phyloP scores from a whole-genome alignment of 2,888 invertebrate genomes.

The Plagodis pulveraria region DNA sequence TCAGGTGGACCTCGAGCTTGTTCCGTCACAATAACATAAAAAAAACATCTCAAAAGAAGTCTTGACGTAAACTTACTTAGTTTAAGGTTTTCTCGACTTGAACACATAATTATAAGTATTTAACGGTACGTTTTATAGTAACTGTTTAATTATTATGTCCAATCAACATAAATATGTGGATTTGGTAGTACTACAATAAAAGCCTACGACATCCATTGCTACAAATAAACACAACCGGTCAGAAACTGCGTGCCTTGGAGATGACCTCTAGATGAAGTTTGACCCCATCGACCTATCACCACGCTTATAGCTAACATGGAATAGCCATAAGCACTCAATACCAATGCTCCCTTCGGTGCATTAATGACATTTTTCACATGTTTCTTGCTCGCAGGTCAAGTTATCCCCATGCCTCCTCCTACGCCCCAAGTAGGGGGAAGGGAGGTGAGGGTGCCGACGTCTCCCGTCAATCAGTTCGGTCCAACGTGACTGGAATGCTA shows the following conservation, averaged over 20 bases:
- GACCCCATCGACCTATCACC: slow-evolving; percentile 32
- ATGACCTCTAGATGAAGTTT: slow-evolving; percentile 10
- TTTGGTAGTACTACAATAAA: too few relatives aligned
- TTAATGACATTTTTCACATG: slow-evolving; percentile 84
- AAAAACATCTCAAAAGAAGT: too few relatives aligned
- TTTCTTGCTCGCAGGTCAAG: slow-evolving; percentile 78
- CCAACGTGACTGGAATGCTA: slow-evolving; percentile 79
- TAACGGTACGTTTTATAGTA: too few relatives aligned
- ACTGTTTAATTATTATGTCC: too few relatives aligned
- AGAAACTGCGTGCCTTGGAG: not conserved
- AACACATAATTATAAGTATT: too few relatives aligned
- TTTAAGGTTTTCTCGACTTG: too few relatives aligned
- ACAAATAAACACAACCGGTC: too few relatives aligned
- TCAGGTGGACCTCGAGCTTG: too few relatives aligned
- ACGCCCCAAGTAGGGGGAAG: slow-evolving; percentile 8
- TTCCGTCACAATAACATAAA: too few relatives aligned
- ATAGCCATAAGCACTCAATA: slow-evolving; percentile 38
- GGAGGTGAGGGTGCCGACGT: slow-evolving; percentile 69
- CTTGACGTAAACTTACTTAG: too few relatives aligned
- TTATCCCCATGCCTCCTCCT: slow-evolving; percentile 32
- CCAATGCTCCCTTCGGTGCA: slow-evolving; percentile 64
- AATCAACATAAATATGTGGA: too few relatives aligned
- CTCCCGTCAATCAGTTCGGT: slow-evolving; percentile 82
- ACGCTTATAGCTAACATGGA: slow-evolving; percentile 22
- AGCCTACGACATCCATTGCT: too few relatives aligned